Conservation (phyloP, 2,113 vertebrate genomes). For the Bombycilla garrulus region DNA sequence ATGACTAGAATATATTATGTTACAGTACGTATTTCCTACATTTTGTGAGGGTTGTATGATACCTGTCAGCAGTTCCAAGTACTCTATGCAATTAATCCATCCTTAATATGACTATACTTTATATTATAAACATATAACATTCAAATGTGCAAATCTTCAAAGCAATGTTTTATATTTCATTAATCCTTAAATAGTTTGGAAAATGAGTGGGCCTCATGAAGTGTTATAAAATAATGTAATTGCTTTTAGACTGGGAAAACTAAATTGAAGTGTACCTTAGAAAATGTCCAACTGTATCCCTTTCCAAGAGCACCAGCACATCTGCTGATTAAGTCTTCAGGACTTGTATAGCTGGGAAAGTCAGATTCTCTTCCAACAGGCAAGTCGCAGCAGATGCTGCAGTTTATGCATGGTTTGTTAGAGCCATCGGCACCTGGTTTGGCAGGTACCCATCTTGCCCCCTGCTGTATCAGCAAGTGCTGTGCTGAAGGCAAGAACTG, state of each 20-base stretch:
- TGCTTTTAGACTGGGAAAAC: not conserved
- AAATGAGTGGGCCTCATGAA: not conserved
- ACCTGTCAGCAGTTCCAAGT: not conserved
- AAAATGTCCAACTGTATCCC: not conserved
- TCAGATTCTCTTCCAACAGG: not conserved
- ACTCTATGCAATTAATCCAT: not conserved
- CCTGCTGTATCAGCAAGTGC: not conserved
- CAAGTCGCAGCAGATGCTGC: slow-evolving; percentile 3
- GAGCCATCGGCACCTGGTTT: slow-evolving; percentile 15
- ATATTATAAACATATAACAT: not conserved
- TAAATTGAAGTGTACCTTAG: not conserved
- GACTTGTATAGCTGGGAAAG: not conserved
- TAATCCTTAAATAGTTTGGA: not conserved
- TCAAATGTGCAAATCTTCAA: not conserved
- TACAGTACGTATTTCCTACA: not conserved
- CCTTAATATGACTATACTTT: not conserved
- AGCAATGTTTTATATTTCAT: not conserved
- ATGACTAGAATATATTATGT: not conserved
- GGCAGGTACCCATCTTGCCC: not conserved
- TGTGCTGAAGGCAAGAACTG: not conserved
- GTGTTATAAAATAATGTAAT: not conserved
- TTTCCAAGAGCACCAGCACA: not conserved
- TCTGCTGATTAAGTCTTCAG: slow-evolving; percentile 14
- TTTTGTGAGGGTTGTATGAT: not conserved
- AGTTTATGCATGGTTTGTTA: not conserved